A percentile compares a stretch with the other conserved stretches of the same genome.
Conservation (phyloP, 2,797 vertebrate genomes). For the Tenualosa thibaudeaui region DNA sequence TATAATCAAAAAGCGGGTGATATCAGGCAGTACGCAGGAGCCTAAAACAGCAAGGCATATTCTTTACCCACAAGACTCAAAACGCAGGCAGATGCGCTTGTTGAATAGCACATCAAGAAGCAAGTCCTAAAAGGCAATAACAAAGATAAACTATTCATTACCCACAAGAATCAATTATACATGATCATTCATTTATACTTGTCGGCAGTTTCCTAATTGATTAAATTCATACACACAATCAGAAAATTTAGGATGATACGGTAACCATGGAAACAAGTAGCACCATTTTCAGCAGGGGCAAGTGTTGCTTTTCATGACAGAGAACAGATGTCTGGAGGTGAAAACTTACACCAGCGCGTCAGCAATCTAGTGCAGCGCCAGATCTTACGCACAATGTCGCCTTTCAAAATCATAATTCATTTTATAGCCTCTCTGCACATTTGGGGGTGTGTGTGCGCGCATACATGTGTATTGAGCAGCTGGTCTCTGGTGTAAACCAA, state of each 20-base stretch:
- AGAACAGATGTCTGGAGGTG: conserved; percentile 21
- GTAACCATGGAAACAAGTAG: conserved; percentile 22
- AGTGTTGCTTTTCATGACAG: conserved; percentile 15
- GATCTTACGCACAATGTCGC: neutral
- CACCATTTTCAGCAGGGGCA: conserved; percentile 16
- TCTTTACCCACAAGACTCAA: neutral
- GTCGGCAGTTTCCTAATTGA: conserved; percentile 1
- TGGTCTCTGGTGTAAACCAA: conserved; percentile 26
- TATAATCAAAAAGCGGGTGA: neutral
- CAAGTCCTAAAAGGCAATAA: conserved; percentile 4
- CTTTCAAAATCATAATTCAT: conserved; percentile 15
- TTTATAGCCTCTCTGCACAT: conserved; percentile 10
- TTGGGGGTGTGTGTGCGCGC: neutral
- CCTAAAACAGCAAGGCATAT: neutral
- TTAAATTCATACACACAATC: neutral
- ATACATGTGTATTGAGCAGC: conserved; percentile 16
- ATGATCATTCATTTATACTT: neutral
- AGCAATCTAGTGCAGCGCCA: neutral
- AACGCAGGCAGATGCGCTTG: neutral
- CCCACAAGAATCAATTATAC: neutral
- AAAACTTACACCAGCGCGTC: neutral
- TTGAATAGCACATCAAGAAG: neutral
- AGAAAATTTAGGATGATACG: conserved; percentile 1
- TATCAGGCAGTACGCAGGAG: neutral
- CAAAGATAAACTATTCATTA: neutral